phyloP scores from a whole-genome alignment of 1,140 invertebrate species.

The Sitophilus oryzae region DNA sequence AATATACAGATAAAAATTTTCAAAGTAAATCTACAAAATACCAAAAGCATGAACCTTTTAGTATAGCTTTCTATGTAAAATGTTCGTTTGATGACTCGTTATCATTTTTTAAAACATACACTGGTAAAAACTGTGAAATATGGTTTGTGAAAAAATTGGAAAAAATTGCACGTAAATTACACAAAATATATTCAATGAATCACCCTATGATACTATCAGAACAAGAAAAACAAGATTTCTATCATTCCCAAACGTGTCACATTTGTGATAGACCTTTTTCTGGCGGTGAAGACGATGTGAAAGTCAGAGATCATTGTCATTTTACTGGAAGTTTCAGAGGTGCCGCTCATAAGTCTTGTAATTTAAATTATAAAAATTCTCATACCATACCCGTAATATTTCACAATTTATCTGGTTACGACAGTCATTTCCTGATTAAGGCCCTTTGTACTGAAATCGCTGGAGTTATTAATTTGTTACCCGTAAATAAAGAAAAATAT shows the following conservation, averaged over 20 bases:
- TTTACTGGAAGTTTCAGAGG: conserved; percentile 35
- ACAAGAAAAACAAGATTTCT: background rate
- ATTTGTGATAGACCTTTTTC: conserved; percentile 31
- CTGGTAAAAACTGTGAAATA: conserved; percentile 29
- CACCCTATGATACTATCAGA: conserved; percentile 14
- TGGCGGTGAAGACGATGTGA: conserved; percentile 13
- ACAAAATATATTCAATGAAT: conserved; percentile 20
- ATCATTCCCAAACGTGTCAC: conserved; percentile 20
- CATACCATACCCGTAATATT: conserved; percentile 25
- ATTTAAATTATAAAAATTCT: conserved; percentile 35
- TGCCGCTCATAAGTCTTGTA: conserved; percentile 37
- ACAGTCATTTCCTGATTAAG: too few relatives aligned
- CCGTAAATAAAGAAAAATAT: too few relatives aligned
- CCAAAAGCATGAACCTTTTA: conserved; percentile 35
- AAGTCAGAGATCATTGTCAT: conserved; percentile 37
- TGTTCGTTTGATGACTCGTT: conserved; percentile 23
- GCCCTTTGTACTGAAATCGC: too few relatives aligned
- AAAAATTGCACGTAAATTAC: conserved; percentile 23
- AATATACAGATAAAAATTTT: too few relatives aligned
- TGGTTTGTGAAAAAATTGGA: conserved; percentile 23
- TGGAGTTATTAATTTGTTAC: too few relatives aligned
- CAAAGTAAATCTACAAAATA: conserved; percentile 18
- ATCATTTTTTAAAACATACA: conserved; percentile 31
- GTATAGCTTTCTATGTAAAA: too few relatives aligned
- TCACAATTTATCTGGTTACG: too few relatives aligned